Percentiles rank a stretch among this genome's conserved stretches.
phyloP scores from a whole-genome alignment of 2,797 vertebrate species.

The Propithecus deckenii region DNA sequence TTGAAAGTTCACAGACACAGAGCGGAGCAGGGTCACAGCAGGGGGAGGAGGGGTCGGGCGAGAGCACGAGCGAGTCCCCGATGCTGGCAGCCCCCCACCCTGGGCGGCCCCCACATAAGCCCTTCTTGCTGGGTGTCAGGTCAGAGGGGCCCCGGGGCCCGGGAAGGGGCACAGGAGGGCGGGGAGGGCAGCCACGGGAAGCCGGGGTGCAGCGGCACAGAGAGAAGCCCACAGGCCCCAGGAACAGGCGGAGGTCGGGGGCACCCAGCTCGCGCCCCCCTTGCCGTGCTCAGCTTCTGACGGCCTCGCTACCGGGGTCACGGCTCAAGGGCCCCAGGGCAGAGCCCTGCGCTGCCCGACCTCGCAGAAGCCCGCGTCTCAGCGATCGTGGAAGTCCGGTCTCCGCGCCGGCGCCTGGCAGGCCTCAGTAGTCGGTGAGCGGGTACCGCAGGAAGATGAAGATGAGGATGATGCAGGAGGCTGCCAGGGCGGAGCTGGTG shows the following conservation, averaged over 20 bases:
- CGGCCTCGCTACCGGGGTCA: neutral
- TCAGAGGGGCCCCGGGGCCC: neutral
- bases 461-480: slow-evolving; percentile 87
- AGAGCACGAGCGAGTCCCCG: neutral
- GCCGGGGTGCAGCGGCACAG: neutral
- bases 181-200: neutral
- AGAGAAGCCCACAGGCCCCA: neutral
- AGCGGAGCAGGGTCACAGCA: slow-evolving; percentile 42
- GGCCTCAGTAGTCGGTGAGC: slow-evolving; percentile 86
- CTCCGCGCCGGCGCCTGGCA: accelerated
- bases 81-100: neutral
- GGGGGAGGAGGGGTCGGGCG: neutral
- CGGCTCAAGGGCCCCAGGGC: neutral
- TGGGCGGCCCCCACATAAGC: slow-evolving; percentile 25
- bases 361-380: neutral
- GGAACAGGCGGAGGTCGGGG: neutral
- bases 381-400: neutral
- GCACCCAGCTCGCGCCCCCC: accelerated
- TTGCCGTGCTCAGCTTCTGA: accelerated
- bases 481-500: slow-evolving; percentile 88
- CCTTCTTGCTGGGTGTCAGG: slow-evolving; percentile 59
- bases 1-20: slow-evolving; percentile 57
- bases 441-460: slow-evolving; percentile 89
- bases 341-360: neutral
- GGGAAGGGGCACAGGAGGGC: neutral